Evolutionary conservation across 2,797 vertebrate species (phyloP).

Genomic region (Acridotheres tristis): DNA sequence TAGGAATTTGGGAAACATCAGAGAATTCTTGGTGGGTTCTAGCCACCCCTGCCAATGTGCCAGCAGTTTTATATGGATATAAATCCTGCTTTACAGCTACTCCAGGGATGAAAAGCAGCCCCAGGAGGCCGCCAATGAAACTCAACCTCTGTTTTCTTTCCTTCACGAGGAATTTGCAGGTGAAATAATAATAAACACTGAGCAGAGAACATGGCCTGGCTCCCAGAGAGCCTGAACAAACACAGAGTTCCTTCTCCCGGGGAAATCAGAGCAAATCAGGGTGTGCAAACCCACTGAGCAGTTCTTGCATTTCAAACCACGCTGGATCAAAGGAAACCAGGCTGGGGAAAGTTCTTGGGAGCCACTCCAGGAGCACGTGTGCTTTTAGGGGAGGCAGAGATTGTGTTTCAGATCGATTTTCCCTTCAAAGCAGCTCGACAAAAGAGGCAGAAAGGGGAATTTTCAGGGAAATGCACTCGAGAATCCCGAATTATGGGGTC

Average conservation of each 20-base stretch:
- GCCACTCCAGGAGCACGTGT: background rate
- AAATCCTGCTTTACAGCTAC: constrained; percentile 17
- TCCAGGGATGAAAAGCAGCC: constrained; percentile 15
- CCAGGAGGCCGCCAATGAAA: constrained; percentile 6
- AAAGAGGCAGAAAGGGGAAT: background rate
- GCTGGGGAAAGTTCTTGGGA: background rate
- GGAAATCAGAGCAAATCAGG: background rate
- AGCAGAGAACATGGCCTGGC: constrained; percentile 2
- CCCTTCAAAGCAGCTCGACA: background rate
- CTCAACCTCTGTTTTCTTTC: constrained; percentile 45
- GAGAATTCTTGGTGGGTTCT: background rate
- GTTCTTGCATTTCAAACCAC: background rate
- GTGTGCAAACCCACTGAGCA: background rate
- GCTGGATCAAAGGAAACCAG: background rate
- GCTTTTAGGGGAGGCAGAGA: constrained; percentile 6
- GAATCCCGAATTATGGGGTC: background rate
- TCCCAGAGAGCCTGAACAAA: constrained; percentile 31
- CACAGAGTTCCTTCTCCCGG: background rate
- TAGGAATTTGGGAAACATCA: background rate
- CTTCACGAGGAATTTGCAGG: constrained; percentile 41
- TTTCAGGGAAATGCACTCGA: background rate
- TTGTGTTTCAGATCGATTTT: background rate
- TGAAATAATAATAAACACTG: constrained; percentile 50
- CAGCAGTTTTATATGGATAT: background rate
- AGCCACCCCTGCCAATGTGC: background rate